Evolutionary conservation across 1,140 invertebrate species (phyloP), one percentile per base, ranked within the genome.

Genomic region (Philotrypesis tridentata): DNA sequence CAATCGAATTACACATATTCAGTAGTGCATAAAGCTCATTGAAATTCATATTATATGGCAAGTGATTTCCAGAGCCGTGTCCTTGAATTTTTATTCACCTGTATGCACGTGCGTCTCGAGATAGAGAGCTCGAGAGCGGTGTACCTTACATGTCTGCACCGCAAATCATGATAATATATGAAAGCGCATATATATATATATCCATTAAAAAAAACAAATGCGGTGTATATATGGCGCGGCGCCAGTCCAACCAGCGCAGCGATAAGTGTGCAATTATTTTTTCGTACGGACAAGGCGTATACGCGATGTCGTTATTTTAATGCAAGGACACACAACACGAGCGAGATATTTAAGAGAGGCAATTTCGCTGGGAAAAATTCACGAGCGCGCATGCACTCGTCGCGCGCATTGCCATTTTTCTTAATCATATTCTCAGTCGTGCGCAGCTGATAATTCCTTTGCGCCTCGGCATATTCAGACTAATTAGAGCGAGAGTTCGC

Each of bases 151-250:
- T 55, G 63, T 43, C 23, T 63, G 9, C 9, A 25, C 29, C 0
- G 63, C 17, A 63, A 75, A 63, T 75, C 60, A 75, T 75, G 73
- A 23, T 63, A 63, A 75, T 75, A 14, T 63, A 75, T 75, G 73
- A 63, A 73, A 65, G 7, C 48, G 48, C 17, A 12, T 43, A 55
- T 55, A 37, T 37, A 37, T 37, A 9, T 37, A 37, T 5, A 37
- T 5, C 3, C 9, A 37, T 37, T 5, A 37, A 5, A 37, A 37
- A 37, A 37, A 37, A 9, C 9, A 37, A 37, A n/a, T n/a, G n/a
- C 40, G 1, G 48, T 55, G 7, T 21, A 21, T 21, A 21, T 21
- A 55, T 6, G 0, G 48, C 48, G 21, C 21, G 21, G 48, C 17
- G 48, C 21, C 21, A 55, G 48, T 55, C 21, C 14, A 55, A 55